Evolutionary conservation across 1,140 invertebrate species (phyloP).

Genomic region (Dufourea novaeangliae): DNA sequence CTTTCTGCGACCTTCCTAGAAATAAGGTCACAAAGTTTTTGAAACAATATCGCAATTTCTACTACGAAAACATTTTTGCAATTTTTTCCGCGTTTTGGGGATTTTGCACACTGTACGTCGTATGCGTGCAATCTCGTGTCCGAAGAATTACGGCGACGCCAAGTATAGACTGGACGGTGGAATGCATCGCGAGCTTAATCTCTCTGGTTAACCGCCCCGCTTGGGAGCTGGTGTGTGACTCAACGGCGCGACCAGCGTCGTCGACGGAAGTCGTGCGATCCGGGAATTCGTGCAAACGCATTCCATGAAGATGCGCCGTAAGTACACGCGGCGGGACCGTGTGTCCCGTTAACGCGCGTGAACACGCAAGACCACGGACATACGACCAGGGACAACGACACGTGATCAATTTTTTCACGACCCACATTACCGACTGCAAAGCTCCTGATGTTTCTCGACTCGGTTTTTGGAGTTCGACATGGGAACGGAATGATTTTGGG

Average conservation of each 20-base stretch:
- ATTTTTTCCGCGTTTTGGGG: no score
- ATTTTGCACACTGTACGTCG: background rate
- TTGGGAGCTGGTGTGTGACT: conserved; percentile 6
- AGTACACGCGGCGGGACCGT: background rate
- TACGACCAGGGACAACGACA: background rate
- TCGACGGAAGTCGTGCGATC: conserved; percentile 40
- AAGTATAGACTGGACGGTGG: background rate
- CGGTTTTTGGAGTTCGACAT: background rate
- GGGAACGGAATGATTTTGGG: background rate
- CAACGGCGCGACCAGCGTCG: background rate
- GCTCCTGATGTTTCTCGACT: background rate
- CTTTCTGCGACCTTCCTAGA: no score
- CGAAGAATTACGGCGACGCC: background rate
- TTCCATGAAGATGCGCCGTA: conserved; percentile 18
- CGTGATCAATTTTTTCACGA: conserved; percentile 16
- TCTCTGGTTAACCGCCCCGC: no score
- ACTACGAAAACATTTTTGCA: no score
- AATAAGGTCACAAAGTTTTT: no score
- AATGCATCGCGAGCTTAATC: conserved; percentile 37
- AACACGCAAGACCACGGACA: conserved; percentile 8
- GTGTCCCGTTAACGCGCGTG: conserved; percentile 34
- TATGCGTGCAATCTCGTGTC: background rate
- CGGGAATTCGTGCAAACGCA: conserved; percentile 41
- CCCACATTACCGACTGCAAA: conserved; percentile 7
- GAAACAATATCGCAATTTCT: no score